These are phyloP conservation scores for Neopipo cinnamomea DNA, from an alignment of 2,113 vertebrate species.

Conservation along the genomic window DNA sequence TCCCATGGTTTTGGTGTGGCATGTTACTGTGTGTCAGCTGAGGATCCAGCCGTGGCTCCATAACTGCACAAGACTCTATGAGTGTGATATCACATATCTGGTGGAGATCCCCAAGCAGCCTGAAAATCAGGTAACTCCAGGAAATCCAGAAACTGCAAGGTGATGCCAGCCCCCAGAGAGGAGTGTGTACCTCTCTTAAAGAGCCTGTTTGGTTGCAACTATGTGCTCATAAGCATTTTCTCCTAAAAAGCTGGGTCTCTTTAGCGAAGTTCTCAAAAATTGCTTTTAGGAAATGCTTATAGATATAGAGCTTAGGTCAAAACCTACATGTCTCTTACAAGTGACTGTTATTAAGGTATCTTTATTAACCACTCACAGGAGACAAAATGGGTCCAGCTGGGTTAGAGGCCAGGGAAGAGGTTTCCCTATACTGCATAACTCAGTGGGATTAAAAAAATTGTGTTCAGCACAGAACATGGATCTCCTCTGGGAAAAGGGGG, in stretches of 20 bases:
- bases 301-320: not conserved
- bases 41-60: accelerated
- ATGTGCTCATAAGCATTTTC: not conserved
- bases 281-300: not conserved
- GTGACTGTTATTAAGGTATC: not conserved
- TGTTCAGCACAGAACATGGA: not conserved
- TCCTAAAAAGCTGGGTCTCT: not conserved
- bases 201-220: not conserved
- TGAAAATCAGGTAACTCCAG: not conserved
- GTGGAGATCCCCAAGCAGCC: not conserved
- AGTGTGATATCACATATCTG: not conserved
- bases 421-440: not conserved
- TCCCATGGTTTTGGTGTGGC: not conserved
- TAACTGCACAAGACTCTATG: not conserved
- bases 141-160: not conserved
- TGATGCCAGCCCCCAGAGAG: not conserved
- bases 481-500: not conserved
- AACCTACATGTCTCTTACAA: not conserved
- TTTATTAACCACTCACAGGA: not conserved
- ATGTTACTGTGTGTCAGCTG: not conserved
- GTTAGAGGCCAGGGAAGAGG: not conserved
- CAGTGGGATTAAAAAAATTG: not conserved
- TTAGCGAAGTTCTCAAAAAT: not conserved
- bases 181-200: not conserved
- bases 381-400: not conserved